Evolutionary conservation across 37 sponge, comb jelly and placozoan species (phyloP), one percentile per base, ranked within the genome.

Genomic region (Beroe ovata): DNA sequence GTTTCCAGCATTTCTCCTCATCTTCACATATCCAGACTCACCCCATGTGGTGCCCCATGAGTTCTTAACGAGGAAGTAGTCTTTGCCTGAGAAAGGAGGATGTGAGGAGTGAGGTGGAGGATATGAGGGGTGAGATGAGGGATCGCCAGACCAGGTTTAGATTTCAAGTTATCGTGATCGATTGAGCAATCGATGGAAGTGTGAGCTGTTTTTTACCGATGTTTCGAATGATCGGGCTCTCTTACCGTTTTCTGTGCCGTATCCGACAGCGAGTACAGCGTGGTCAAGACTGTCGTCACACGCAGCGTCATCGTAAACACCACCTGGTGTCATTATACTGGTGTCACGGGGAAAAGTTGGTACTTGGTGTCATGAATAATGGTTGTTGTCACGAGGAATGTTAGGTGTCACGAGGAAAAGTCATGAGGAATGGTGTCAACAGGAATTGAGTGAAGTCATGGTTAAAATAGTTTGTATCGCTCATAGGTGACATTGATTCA

Each of bases 31-130:
- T 25, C 84, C 84, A 77, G 25, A 42, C n/a, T 36, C 38, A 14
- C 84, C 84, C 84, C 84, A 77, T 0, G 18, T 23, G 28, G 84
- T 20, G 1, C 84, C 84, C 84, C 84, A 77, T n/a, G 54, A 42
- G 84, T 77, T 77, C 84, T 77, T 77, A 6, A 77, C 84, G n/a
- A 77, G 84, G 54, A 42, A 77, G 84, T 77, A 77, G 28, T 77
- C 84, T 25, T 77, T 77, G 41, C 84, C 84, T 77, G 84, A 16
- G 54, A 47, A 11, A 11, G 54, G 11, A 47, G 6, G 54, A 11
- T 47, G 54, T n/a, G 54, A 47, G 6, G 54, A 47, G 54, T 47
- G 11, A 62, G 63, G 63, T 3, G 23, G 63, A 25, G 63, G 29
- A 25, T n/a, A 23, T 20, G 63, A 23, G 63, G 20, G 29, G 8